Percentiles rank a stretch among this genome's conserved stretches.
Evolutionary conservation across 2,797 vertebrate genomes (phyloP).

Genomic region (Schizopygopsis malacanthus): DNA sequence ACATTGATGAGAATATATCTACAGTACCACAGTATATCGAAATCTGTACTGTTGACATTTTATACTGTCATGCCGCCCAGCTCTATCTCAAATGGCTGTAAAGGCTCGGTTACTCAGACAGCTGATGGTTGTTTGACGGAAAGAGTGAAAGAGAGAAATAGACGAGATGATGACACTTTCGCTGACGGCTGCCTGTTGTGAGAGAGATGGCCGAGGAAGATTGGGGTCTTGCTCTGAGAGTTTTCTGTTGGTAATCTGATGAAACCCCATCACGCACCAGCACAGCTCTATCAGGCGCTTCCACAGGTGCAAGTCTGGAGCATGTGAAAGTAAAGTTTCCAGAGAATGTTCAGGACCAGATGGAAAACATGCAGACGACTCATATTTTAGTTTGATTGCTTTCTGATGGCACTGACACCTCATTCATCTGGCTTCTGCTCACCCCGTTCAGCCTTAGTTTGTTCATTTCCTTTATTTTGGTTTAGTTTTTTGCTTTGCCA

Average conservation of each 20-base stretch:
- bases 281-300: conserved; percentile 40
- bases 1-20: conserved; percentile 3
- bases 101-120: conserved; percentile 17
- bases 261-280: conserved; percentile 41
- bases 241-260: conserved; percentile 49
- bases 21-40: not conserved
- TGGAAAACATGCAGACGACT: conserved; percentile 36
- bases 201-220: conserved; percentile 43
- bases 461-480: conserved; percentile 41
- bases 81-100: conserved; percentile 6
- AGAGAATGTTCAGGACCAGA: conserved; percentile 41
- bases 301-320: conserved; percentile 24
- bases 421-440: conserved; percentile 61
- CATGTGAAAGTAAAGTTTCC: conserved; percentile 30
- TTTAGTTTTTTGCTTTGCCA: conserved; percentile 33
- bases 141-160: conserved; percentile 19
- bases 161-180: conserved; percentile 6
- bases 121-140: not conserved
- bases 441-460: conserved; percentile 62
- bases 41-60: conserved; percentile 18
- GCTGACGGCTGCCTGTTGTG: conserved; percentile 28
- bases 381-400: conserved; percentile 48
- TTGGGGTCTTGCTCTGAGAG: conserved; percentile 52
- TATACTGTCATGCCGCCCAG: conserved; percentile 7
- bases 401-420: conserved; percentile 50